Conservation (phyloP, 2,113 vertebrate genomes). For the Etia nguti region DNA sequence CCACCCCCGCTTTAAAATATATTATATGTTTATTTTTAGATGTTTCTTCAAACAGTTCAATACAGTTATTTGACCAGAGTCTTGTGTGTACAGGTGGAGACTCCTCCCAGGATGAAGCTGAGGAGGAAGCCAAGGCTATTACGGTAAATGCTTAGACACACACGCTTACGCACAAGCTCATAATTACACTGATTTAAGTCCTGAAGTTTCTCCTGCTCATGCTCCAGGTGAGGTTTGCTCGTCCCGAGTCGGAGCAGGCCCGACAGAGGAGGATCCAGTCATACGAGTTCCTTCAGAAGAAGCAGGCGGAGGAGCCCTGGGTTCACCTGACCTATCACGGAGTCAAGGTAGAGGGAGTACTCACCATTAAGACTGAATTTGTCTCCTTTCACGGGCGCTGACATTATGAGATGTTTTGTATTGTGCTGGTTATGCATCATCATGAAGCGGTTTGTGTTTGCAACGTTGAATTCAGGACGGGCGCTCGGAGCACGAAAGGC, state of each 20-base stretch:
- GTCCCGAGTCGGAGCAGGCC: slow-evolving; percentile 92
- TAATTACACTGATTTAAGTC: background rate
- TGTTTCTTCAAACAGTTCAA: background rate
- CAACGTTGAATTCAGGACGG: slow-evolving; percentile 74
- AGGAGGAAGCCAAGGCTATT: slow-evolving; percentile 94
- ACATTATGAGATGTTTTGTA: background rate
- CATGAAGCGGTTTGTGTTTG: background rate
- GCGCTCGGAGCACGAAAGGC: slow-evolving; percentile 90
- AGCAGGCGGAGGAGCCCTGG: slow-evolving; percentile 96
- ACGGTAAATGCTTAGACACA: slow-evolving; percentile 76
- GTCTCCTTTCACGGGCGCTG: background rate
- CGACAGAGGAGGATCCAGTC: slow-evolving; percentile 91
- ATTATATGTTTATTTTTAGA: background rate
- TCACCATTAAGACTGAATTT: background rate
- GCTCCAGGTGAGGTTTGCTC: slow-evolving; percentile 87
- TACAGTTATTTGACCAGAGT: background rate
- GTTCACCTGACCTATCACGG: slow-evolving; percentile 86
- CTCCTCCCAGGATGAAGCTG: slow-evolving; percentile 95
- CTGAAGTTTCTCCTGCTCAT: background rate
- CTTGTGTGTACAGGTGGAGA: slow-evolving; percentile 81
- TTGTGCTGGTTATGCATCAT: background rate
- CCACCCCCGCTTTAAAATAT: background rate
- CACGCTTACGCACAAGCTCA: too few relatives aligned
- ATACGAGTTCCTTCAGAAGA: slow-evolving; percentile 96
- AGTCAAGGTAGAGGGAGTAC: slow-evolving; percentile 70